Percentiles rank a stretch among this genome's conserved stretches.
These are phyloP conservation scores for Progne subis DNA, from an alignment of 2,113 vertebrate species.

Conservation along the genomic window DNA sequence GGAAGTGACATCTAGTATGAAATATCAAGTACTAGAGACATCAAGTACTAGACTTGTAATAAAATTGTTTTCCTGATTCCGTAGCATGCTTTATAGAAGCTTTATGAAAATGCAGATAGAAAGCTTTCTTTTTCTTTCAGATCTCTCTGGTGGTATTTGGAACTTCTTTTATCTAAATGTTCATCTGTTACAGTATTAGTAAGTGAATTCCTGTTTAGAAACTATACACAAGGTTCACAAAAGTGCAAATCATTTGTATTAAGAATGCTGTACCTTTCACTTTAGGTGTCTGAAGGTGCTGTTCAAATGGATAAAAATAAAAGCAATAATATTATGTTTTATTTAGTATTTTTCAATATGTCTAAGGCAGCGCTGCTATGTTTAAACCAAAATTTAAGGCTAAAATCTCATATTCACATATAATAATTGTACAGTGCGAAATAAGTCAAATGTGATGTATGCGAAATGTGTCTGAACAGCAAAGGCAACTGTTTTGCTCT, in stretches of 20 bases:
- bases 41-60: not conserved
- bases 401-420: not conserved
- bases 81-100: not conserved
- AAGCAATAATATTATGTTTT: not conserved
- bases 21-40: not conserved
- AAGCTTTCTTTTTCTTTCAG: not conserved
- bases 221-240: not conserved
- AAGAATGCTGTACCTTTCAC: not conserved
- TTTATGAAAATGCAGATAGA: not conserved
- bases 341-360: not conserved
- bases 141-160: not conserved
- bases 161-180: not conserved
- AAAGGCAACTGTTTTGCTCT: not conserved
- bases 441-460: not conserved
- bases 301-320: not conserved
- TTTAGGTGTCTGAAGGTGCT: not conserved
- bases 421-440: not conserved
- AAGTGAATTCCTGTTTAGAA: not conserved
- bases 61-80: not conserved
- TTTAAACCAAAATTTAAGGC: not conserved
- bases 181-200: not conserved
- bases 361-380: not conserved
- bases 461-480: not conserved
- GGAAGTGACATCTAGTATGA: not conserved
- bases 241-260: not conserved